A percentile compares a stretch with the other conserved stretches of the same genome.
Evolutionary conservation across 2,113 vertebrate species (phyloP).

Genomic region (Hepsetus odoe): DNA sequence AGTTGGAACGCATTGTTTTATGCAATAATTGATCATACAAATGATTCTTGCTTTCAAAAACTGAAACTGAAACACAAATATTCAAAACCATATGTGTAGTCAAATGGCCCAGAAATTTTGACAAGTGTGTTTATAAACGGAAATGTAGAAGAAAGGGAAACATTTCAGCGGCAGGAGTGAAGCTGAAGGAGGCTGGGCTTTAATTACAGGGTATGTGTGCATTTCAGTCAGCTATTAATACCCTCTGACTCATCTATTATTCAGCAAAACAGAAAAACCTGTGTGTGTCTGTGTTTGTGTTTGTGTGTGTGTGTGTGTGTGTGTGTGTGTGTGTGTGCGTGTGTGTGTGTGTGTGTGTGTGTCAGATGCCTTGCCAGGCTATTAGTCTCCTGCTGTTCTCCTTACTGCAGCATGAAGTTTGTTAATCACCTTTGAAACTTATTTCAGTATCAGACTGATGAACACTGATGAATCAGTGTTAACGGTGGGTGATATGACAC

Average conservation of each 20-base stretch:
- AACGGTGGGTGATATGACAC: background rate
- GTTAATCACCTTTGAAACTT: slow-evolving; percentile 66
- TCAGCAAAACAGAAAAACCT: slow-evolving; percentile 64
- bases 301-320: no score
- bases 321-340: no score
- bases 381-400: slow-evolving; percentile 55
- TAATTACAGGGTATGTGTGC: slow-evolving; percentile 52
- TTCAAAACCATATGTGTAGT: no score
- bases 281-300: no score
- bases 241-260: slow-evolving; percentile 73
- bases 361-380: slow-evolving; percentile 65
- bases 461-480: slow-evolving; percentile 13
- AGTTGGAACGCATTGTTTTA: no score
- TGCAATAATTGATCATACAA: no score
- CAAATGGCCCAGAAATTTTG: no score
- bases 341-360: background rate
- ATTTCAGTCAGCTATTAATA: slow-evolving; percentile 70
- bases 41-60: no score
- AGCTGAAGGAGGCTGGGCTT: background rate
- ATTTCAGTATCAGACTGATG: background rate
- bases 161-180: background rate
- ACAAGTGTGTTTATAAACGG: background rate
- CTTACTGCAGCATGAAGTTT: slow-evolving; percentile 63
- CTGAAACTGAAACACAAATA: no score
- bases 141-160: background rate